Evolutionary conservation across 1,140 invertebrate genomes (phyloP).

Genomic region (Drosophila littoralis): DNA sequence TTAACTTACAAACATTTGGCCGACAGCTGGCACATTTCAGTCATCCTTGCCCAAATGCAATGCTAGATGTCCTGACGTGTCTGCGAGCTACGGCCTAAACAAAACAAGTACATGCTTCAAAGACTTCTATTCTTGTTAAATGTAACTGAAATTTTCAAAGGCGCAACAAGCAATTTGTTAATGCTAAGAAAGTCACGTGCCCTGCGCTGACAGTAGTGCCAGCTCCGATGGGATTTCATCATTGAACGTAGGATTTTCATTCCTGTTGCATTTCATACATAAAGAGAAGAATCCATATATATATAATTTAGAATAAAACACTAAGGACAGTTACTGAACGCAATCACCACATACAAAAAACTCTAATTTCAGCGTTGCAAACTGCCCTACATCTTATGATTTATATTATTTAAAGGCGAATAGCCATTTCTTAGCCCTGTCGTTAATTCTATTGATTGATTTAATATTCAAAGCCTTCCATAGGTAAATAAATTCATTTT

Average conservation of each 20-base stretch:
- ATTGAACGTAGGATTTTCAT: not conserved
- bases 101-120: conserved; percentile 8
- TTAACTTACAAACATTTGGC: conserved; percentile 16
- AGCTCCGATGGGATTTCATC: not conserved
- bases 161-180: conserved; percentile 5
- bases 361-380: too few species aligned
- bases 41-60: not conserved
- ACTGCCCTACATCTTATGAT: too few species aligned
- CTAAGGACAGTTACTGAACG: too few species aligned
- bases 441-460: too few species aligned
- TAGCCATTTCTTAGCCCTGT: too few species aligned
- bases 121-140: conserved; percentile 6
- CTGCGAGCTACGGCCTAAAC: conserved; percentile 1
- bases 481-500: too few species aligned
- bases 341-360: too few species aligned
- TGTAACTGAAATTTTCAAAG: conserved; percentile 3
- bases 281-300: too few species aligned
- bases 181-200: conserved; percentile 16
- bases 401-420: too few species aligned
- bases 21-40: conserved; percentile 16
- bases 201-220: not conserved
- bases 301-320: too few species aligned
- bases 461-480: too few species aligned
- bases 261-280: too few species aligned
- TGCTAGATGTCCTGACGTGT: conserved; percentile 21